Evolutionary conservation across 2,113 vertebrate species (phyloP).

Genomic region (Clarias macrocephalus): DNA sequence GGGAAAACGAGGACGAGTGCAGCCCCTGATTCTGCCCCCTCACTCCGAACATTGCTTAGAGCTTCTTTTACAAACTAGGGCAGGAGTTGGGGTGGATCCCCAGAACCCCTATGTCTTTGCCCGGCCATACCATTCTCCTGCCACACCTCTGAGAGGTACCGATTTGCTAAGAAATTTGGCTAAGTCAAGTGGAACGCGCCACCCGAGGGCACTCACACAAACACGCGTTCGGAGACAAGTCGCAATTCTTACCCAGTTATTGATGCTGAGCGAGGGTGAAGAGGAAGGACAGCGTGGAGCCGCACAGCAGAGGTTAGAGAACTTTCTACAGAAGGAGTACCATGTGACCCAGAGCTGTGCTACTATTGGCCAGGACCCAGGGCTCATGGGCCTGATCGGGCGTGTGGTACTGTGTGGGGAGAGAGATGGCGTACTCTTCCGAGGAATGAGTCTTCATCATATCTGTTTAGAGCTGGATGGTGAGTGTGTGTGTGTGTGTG

Average conservation of each 20-base stretch:
- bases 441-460: conserved; percentile 78
- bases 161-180: conserved; percentile 76
- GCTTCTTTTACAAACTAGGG: conserved; percentile 73
- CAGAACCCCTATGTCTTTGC: conserved; percentile 77
- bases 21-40: conserved; percentile 74
- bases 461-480: conserved; percentile 79
- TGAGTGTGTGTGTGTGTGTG: conserved; percentile 52
- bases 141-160: conserved; percentile 74
- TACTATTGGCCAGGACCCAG: conserved; percentile 68
- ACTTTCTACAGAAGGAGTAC: conserved; percentile 75
- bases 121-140: conserved; percentile 75
- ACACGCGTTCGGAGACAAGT: conserved; percentile 73
- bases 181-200: conserved; percentile 72
- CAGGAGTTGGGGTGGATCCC: conserved; percentile 74
- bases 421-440: conserved; percentile 74
- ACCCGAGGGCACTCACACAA: conserved; percentile 67
- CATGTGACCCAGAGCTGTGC: conserved; percentile 76
- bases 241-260: conserved; percentile 75
- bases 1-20: conserved; percentile 73
- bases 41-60: conserved; percentile 75
- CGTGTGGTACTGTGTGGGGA: conserved; percentile 77
- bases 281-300: conserved; percentile 58
- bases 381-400: conserved; percentile 74
- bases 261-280: conserved; percentile 72
- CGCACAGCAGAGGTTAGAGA: conserved; percentile 68